A percentile compares a stretch with the other conserved stretches of the same genome.
Evolutionary conservation across 2,888 invertebrate genomes (phyloP).

Genomic region (Reticulitermes lucifugus): DNA sequence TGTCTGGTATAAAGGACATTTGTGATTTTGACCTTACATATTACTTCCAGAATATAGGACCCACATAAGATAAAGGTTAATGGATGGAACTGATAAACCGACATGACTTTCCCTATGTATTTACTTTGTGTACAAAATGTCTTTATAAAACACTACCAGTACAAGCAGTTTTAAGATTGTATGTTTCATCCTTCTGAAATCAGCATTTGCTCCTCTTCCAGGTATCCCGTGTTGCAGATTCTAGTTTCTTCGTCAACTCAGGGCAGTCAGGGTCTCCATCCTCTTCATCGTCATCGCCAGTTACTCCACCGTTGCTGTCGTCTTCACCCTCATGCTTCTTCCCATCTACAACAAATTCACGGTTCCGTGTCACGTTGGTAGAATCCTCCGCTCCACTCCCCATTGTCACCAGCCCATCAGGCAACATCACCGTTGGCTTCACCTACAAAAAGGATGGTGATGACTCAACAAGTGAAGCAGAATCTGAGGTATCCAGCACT

Average conservation of each 20-base stretch:
- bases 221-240: conserved; percentile 64
- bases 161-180: not conserved
- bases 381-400: conserved; percentile 56
- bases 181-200: not conserved
- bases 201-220: not conserved
- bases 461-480: conserved; percentile 20
- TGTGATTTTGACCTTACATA: too few relatives aligned
- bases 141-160: too few relatives aligned
- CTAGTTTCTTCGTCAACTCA: conserved; percentile 58
- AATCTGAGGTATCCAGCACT: not conserved
- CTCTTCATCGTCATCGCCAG: conserved; percentile 22
- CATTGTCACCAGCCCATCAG: conserved; percentile 54
- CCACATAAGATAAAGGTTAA: too few relatives aligned
- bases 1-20: too few relatives aligned
- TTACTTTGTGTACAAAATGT: too few relatives aligned
- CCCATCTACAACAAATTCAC: conserved; percentile 54
- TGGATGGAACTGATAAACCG: too few relatives aligned
- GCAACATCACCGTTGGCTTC: conserved; percentile 63
- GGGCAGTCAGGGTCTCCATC: conserved; percentile 56
- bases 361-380: conserved; percentile 62
- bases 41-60: too few relatives aligned
- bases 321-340: conserved; percentile 52
- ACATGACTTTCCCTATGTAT: too few relatives aligned
- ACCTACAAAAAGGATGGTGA: not conserved
- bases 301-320: conserved; percentile 46